phyloP scores from a whole-genome alignment of 2,888 invertebrate species.

The Mantis religiosa region DNA sequence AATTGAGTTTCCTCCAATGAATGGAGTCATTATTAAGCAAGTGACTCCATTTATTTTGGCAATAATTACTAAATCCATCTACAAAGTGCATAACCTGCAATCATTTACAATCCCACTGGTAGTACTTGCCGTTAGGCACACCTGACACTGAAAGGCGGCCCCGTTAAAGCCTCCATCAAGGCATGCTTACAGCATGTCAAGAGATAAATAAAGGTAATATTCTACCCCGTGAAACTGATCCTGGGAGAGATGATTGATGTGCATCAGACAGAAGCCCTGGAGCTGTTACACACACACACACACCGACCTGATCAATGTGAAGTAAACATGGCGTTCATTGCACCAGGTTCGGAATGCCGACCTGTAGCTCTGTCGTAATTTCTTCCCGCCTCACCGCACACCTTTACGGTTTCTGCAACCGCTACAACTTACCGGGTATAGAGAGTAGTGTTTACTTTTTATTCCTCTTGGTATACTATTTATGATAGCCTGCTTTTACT shows the following conservation, averaged over 20 bases:
- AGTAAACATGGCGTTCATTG: background rate
- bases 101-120: too few relatives aligned
- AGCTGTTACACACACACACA: background rate
- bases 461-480: too few relatives aligned
- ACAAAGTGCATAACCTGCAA: too few relatives aligned
- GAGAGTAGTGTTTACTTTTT: too few relatives aligned
- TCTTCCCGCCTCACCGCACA: background rate
- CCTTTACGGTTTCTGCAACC: too few relatives aligned
- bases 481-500: too few relatives aligned
- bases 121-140: background rate
- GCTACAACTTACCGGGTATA: too few relatives aligned
- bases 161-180: background rate
- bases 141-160: background rate
- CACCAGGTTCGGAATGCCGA: background rate
- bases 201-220: background rate
- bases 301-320: background rate
- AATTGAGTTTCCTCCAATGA: too few relatives aligned
- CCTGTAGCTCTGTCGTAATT: background rate
- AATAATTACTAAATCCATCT: too few relatives aligned
- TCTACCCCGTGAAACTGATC: background rate
- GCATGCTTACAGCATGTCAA: background rate
- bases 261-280: background rate
- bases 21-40: too few relatives aligned
- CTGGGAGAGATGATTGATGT: background rate
- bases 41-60: too few relatives aligned